Conservation (phyloP, 2,888 invertebrate species). For the Phortica okadai region DNA sequence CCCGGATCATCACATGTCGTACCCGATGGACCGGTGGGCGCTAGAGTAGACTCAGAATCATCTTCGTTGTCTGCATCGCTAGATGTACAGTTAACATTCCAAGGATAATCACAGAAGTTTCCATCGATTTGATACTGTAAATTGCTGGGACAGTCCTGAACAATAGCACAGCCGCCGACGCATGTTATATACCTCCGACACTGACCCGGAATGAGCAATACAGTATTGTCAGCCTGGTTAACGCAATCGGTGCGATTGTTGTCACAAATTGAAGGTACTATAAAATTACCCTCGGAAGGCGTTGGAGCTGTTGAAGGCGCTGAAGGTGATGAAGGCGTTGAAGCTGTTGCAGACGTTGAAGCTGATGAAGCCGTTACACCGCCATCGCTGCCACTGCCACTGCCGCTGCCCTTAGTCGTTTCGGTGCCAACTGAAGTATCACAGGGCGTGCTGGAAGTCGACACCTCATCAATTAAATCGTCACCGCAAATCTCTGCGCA, state of each 20-base stretch:
- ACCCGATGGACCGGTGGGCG: slow-evolving; percentile 60
- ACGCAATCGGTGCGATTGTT: slow-evolving; percentile 45
- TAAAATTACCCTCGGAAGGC: neutral
- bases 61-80: neutral
- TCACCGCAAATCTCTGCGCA: slow-evolving; percentile 52
- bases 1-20: slow-evolving; percentile 45
- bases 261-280: slow-evolving; percentile 44
- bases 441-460: neutral
- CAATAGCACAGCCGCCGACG: slow-evolving; percentile 45
- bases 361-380: slow-evolving; percentile 15
- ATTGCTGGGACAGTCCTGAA: slow-evolving; percentile 57
- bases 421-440: neutral
- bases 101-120: slow-evolving; percentile 56
- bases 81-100: slow-evolving; percentile 57
- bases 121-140: slow-evolving; percentile 55
- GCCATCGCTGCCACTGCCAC: neutral
- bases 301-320: slow-evolving; percentile 16
- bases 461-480: neutral
- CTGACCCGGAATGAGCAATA: slow-evolving; percentile 45
- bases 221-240: slow-evolving; percentile 25
- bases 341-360: slow-evolving; percentile 6
- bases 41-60: slow-evolving; percentile 26
- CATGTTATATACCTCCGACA: slow-evolving; percentile 61
- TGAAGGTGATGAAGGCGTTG: neutral
- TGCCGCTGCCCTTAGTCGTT: neutral